Percentiles rank a stretch among this genome's conserved stretches.
These are phyloP conservation scores for Torymus tubicola DNA, from an alignment of 2,888 invertebrate genomes.

Conservation along the genomic window DNA sequence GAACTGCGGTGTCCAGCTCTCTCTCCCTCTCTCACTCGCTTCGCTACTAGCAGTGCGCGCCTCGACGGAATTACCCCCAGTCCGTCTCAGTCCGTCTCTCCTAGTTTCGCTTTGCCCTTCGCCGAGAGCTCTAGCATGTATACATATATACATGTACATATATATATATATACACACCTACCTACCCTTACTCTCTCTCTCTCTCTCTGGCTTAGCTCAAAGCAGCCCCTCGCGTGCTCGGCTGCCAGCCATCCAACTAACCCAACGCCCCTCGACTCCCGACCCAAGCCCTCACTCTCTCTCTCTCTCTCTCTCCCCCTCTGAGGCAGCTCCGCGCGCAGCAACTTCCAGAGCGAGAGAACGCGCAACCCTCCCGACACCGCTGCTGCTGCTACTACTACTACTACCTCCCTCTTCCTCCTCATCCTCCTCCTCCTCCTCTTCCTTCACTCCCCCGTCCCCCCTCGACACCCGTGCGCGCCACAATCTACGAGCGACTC, in stretches of 20 bases:
- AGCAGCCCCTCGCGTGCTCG: conserved; percentile 74
- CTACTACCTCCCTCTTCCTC: conserved; percentile 62
- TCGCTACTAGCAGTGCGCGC: conserved; percentile 15
- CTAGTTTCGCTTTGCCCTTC: conserved; percentile 60
- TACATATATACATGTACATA: too few relatives aligned
- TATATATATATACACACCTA: too few relatives aligned
- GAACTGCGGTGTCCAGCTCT: conserved; percentile 72
- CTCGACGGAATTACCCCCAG: conserved; percentile 59
- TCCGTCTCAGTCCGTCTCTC: conserved; percentile 50
- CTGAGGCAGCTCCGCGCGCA: conserved; percentile 66
- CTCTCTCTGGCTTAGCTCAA: conserved; percentile 73
- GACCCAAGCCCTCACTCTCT: conserved; percentile 57
- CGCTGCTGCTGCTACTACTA: too few relatives aligned
- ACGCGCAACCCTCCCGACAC: conserved; percentile 24
- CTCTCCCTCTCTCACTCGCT: too few relatives aligned
- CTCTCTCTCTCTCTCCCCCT: conserved; percentile 54
- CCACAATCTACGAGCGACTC: conserved; percentile 64
- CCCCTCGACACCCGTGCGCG: conserved; percentile 62
- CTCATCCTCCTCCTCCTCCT: conserved; percentile 63
- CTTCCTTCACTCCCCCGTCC: conserved; percentile 66
- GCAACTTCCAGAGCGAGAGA: conserved; percentile 54
- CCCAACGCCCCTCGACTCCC: conserved; percentile 59
- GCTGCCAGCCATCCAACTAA: conserved; percentile 73
- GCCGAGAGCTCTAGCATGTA: conserved; percentile 12
- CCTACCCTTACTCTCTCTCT: conserved; percentile 53